Evolutionary conservation across 1,140 invertebrate genomes (phyloP).

Genomic region (Penaeus japonicus): DNA sequence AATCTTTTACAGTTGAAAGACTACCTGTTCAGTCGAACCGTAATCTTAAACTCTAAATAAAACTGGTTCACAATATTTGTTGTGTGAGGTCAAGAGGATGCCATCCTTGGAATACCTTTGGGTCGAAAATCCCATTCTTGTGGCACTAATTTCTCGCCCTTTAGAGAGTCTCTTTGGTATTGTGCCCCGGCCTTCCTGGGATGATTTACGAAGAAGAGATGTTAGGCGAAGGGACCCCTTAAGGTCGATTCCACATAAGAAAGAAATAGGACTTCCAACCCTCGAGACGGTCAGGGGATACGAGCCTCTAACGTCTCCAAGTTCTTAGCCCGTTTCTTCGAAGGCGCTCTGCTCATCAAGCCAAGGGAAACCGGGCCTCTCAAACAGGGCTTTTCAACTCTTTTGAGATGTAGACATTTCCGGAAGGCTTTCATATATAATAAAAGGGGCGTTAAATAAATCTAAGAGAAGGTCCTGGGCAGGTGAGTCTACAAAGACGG

Average conservation of each 20-base stretch:
- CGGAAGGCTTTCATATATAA: slow-evolving; percentile 43
- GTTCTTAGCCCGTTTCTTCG: neutral
- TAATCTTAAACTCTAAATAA: neutral
- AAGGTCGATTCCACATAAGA: no score
- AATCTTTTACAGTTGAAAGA: neutral
- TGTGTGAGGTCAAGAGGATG: neutral
- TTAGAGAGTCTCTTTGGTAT: neutral
- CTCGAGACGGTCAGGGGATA: neutral
- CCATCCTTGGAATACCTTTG: neutral
- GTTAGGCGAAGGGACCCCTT: no score
- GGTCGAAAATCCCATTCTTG: neutral
- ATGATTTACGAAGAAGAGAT: no score
- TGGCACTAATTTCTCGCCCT: neutral
- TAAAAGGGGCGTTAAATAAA: slow-evolving; percentile 45
- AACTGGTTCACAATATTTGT: neutral
- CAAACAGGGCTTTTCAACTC: slow-evolving; percentile 37
- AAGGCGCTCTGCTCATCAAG: slow-evolving; percentile 29
- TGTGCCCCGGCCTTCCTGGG: neutral
- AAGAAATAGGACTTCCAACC: neutral
- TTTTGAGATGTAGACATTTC: slow-evolving; percentile 42
- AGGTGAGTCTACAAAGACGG: slow-evolving; percentile 28
- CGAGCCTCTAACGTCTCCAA: neutral
- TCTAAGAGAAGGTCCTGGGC: neutral
- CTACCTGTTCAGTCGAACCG: neutral
- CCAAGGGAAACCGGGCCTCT: neutral